phyloP scores from a whole-genome alignment of 2,888 invertebrate species.

The Coenonympha arcania region DNA sequence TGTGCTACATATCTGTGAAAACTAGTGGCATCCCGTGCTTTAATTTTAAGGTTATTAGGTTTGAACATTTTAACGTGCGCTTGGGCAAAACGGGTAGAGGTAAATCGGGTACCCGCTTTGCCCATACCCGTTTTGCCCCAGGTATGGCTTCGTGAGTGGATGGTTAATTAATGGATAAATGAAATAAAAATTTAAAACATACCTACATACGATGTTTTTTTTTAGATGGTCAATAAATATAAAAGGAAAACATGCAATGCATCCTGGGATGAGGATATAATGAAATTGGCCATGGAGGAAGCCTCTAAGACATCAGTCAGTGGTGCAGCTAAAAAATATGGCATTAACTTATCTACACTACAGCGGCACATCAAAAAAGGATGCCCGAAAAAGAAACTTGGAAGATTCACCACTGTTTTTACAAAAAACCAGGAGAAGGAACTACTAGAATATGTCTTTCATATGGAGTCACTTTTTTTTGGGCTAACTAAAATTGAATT shows the following conservation, averaged over 20 bases:
- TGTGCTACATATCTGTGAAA: not conserved
- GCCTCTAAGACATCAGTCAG: not conserved
- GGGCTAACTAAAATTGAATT: not conserved
- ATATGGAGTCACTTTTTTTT: not conserved
- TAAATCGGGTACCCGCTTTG: not conserved
- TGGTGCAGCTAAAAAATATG: not conserved
- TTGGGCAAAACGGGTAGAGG: no score
- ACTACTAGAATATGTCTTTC: not conserved
- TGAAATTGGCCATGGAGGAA: not conserved
- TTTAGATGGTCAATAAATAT: not conserved
- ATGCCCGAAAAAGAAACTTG: not conserved
- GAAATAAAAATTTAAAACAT: not conserved
- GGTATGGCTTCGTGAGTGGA: not conserved
- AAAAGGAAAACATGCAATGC: not conserved
- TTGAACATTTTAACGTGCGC: no score
- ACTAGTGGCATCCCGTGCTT: not conserved
- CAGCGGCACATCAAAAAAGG: not conserved
- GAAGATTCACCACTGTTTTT: not conserved
- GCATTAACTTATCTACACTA: not conserved
- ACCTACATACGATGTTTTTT: not conserved
- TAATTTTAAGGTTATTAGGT: not conserved
- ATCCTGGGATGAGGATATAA: not conserved
- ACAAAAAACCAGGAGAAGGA: not conserved
- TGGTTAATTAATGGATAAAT: not conserved
- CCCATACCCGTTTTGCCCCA: not conserved